Evolutionary conservation across 2,888 invertebrate species (phyloP), one percentile per base, ranked within the genome.

Genomic region (Athalia cordata): DNA sequence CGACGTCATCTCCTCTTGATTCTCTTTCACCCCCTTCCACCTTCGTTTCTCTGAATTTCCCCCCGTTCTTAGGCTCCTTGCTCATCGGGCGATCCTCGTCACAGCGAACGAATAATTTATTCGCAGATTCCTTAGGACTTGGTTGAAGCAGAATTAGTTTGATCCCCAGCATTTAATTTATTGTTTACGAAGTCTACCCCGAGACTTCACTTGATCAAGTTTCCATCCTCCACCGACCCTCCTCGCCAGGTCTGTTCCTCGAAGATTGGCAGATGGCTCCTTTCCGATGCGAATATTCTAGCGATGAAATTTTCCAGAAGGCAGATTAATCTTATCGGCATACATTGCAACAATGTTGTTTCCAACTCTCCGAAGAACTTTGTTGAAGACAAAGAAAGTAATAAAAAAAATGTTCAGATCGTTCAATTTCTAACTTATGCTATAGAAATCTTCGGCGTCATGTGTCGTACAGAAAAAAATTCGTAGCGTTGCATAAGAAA

Each of bases 1-100:
- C 81, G 79, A 76, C 82, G 81, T 82, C 82, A 79, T 82, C 82
- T 80, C 80, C 61, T 29, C 29, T 29, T 47, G 72, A 68, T 62
- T 68, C 67, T 62, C 62, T 9, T 9, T 7, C 29, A 43, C 68
- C 49, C 75, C 15, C 49, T 57, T 49, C 15, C 47, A 61, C 13
- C 49, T 50, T 62, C 59, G 45, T 43, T 75, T 61, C 75, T 62
- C 43, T 7, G n/a, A 62, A 72, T 64, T 75, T 75, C 65, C 72
- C 45, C 45, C 49, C 61, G 49, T 55, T 47, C 50, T 47, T 47
- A 13, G 59, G 8, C 47, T 45, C 75, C 75, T 45, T 15, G 62
- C 62, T 62, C 75, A 50, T 75, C 62, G 75, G 64, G 43, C 62
- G 62, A 75, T 64, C 50, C 75, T 64, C 75, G 75, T 75, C 77